Evolutionary conservation across 1,140 invertebrate species (phyloP), one percentile per base, ranked within the genome.

Genomic region (Achroia grisella): DNA sequence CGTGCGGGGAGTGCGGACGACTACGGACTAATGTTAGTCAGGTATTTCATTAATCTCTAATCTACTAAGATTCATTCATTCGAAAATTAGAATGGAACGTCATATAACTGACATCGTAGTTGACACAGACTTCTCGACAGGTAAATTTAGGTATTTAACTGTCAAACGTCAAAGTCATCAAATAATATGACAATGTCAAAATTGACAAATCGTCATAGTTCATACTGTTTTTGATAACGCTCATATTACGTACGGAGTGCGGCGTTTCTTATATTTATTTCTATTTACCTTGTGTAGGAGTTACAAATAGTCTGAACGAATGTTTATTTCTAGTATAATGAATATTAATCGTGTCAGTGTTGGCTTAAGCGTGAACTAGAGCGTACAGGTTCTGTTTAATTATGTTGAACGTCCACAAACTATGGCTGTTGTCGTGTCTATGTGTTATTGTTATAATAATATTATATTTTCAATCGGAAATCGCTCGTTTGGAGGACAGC

Each of bases 381-480:
- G 32, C 39, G 49, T 44, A 45, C 51, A 45, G 44, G 49, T 39
- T 40, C 44, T 39, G 11, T 59, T 48, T 45, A 58, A 63, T n/a
- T 68, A 82, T 84, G 80, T 73, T 82, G 64, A 82, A 82, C 68
- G 52, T 79, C 23, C 76, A 82, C 46, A 84, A 82, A 68, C 51
- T 84, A 68, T 82, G 74, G 71, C 57, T 85, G 36, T 63, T 82
- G 50, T 77, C 75, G 14, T 75, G 75, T 53, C 52, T 85, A 35
- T 68, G 72, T 65, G 64, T 81, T 63, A 68, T 85, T 73, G 74
- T 73, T 56, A 56, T 80, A 48, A 57, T 79, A 47, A 61, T 79
- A 46, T 62, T 85, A 43, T 85, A 85, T 74, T 85, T 82, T 57
- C 78, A 85, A 62, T 63, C 73, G 37, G 74, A 85, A 73, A 78